These are phyloP conservation scores for Acanthurus leucopareius DNA, from an alignment of 2,797 vertebrate species.

Conservation along the genomic window DNA sequence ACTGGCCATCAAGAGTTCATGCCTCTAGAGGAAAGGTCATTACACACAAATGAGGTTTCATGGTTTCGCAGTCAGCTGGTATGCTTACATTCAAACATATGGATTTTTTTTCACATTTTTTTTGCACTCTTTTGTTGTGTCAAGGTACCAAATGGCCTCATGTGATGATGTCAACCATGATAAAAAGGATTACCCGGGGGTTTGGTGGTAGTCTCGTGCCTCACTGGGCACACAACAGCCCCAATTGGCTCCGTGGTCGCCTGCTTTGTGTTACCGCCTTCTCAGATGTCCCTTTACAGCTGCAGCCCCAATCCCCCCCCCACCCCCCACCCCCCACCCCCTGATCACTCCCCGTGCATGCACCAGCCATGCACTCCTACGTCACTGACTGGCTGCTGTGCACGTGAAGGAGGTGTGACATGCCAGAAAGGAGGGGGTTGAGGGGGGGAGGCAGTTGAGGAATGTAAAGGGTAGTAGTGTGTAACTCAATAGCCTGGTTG, in stretches of 20 bases:
- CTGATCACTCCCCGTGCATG: constrained; percentile 72
- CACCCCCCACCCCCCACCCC: constrained; percentile 22
- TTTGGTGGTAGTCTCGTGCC: constrained; percentile 3
- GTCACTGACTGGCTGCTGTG: constrained; percentile 71
- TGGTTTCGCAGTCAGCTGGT: constrained; percentile 10
- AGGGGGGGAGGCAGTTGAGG: constrained; percentile 44
- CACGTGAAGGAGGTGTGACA: constrained; percentile 77
- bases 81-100: not conserved
- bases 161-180: constrained; percentile 8
- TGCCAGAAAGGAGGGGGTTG: constrained; percentile 18
- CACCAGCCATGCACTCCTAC: constrained; percentile 72
- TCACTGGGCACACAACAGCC: constrained; percentile 35
- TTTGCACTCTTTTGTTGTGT: not conserved
- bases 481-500: constrained; percentile 59
- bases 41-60: constrained; percentile 16
- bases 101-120: too few species aligned
- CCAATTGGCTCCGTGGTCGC: constrained; percentile 25
- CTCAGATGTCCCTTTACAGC: constrained; percentile 21
- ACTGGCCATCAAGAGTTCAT: constrained; percentile 29
- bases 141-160: constrained; percentile 1
- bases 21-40: constrained; percentile 47
- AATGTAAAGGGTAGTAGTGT: constrained; percentile 54
- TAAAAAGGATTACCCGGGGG: constrained; percentile 2
- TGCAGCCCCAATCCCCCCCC: constrained; percentile 18
- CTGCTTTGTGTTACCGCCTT: constrained; percentile 31